Base-by-base conservation (phyloP, 2,888 invertebrate species). In the Oscheius myriophilus region DNA sequence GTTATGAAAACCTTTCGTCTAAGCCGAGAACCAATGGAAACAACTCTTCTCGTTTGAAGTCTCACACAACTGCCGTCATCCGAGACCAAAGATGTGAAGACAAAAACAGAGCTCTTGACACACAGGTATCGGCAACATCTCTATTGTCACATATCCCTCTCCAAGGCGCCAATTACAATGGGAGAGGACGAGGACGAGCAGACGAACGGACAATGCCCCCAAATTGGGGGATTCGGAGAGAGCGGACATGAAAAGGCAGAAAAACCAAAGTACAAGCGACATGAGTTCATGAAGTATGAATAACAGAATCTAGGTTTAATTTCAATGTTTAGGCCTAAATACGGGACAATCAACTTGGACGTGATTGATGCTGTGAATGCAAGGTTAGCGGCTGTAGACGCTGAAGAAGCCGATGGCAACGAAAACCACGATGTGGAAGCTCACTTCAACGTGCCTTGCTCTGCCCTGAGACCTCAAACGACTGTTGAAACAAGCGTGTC, bases 231-330 rank as follows among this genome's bases (percentile, higher is more conserved):
- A 12, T 57, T 63, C 18, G 52, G 73, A 55, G 78, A 78, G 61
- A 74, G 73, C 54, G 58, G 73, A 21, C 78, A 74, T 58, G 76
- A 76, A 51, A 71, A 73, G 45, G 69, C 73, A 21, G 84, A 83
- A 65, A 85, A 85, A 65, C 86, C 86, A 16, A 86, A 86, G 68
- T 86, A 83, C 72, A 87, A 86, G 65, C 62, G 86, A 61, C 86
- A 86, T 62, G 86, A 86, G 69, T 86, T 86, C 69, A 75, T 86
- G 80, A 83, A 84, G 82, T 83, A 64, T 64, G 69, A 4, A n/a
- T 14, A 23, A 33, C 9, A 6, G 9, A 3, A n/a, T 6, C 21
- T 9, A 49, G 49, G 3, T 49, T 3, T 49, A n/a, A 9, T 11
- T 49, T 21, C 11, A 1, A 39, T 12, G 64, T 79, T 49, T 58